These are phyloP conservation scores for Solea senegalensis DNA, from an alignment of 2,113 vertebrate species.

Conservation along the genomic window DNA sequence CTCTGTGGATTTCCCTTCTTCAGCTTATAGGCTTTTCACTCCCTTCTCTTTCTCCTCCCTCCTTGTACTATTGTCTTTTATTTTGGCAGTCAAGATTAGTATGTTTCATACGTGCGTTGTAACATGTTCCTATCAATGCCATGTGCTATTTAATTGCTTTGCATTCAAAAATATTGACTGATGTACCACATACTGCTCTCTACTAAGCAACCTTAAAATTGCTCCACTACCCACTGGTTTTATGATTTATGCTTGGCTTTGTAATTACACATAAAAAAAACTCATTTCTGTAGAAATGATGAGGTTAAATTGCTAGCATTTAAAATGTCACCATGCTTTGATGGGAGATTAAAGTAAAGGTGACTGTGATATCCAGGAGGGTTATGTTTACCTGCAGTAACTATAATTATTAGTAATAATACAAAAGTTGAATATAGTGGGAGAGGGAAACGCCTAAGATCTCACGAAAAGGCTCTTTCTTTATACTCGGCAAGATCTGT, in stretches of 20 bases:
- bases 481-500: not conserved
- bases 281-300: not conserved
- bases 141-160: not conserved
- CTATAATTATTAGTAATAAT: not conserved
- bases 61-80: not conserved
- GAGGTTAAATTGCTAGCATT: constrained; percentile 10
- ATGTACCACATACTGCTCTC: constrained; percentile 4
- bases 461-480: not conserved
- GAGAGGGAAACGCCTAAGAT: not conserved
- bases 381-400: not conserved
- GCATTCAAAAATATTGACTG: not conserved
- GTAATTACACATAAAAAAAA: constrained; percentile 1
- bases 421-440: not conserved
- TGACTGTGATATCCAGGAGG: not conserved
- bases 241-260: constrained; percentile 14
- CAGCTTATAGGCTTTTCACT: not conserved
- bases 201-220: constrained; percentile 17
- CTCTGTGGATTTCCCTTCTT: constrained; percentile 1
- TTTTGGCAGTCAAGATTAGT: not conserved
- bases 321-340: constrained; percentile 13
- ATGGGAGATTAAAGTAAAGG: not conserved
- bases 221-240: constrained; percentile 3
- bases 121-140: not conserved
- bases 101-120: not conserved
- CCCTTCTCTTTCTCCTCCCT: not conserved